Percentiles rank a stretch among this genome's conserved stretches.
phyloP scores from a whole-genome alignment of 2,888 invertebrate species.

The Endomychus coccineus region DNA sequence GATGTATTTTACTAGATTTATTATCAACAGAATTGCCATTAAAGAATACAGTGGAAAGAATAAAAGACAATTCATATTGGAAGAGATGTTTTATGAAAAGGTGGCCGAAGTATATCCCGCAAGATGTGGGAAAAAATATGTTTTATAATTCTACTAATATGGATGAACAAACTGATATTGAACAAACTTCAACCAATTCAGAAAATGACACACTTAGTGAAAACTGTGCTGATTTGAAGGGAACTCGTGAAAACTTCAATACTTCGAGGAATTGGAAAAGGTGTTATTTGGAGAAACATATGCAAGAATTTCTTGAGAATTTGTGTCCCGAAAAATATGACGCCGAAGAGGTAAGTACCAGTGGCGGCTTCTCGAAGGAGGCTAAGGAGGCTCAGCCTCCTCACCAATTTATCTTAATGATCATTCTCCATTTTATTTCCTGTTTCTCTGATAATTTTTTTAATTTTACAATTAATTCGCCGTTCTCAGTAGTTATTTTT shows the following conservation, averaged over 20 bases:
- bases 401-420: too few relatives aligned
- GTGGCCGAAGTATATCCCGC: conserved; percentile 32
- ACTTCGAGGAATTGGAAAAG: conserved; percentile 31
- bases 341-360: conserved; percentile 30
- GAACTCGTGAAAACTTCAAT: not conserved
- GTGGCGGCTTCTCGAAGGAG: too few relatives aligned
- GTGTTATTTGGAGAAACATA: conserved; percentile 35
- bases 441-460: too few relatives aligned
- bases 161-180: too few relatives aligned
- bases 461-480: too few relatives aligned
- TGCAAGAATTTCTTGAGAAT: conserved; percentile 35
- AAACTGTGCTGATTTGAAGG: too few relatives aligned
- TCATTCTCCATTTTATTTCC: too few relatives aligned
- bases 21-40: conserved; percentile 33
- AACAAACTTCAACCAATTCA: not conserved
- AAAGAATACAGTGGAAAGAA: conserved; percentile 30
- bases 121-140: conserved; percentile 9
- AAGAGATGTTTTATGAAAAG: conserved; percentile 31
- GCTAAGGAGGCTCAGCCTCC: too few relatives aligned
- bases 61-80: conserved; percentile 37
- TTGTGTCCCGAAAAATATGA: conserved; percentile 37
- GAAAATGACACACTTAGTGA: too few relatives aligned
- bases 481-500: too few relatives aligned
- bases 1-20: conserved; percentile 30
- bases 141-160: too few relatives aligned